These are phyloP conservation scores for Thalpophila matura DNA, from an alignment of 2,888 invertebrate species.

Conservation along the genomic window DNA sequence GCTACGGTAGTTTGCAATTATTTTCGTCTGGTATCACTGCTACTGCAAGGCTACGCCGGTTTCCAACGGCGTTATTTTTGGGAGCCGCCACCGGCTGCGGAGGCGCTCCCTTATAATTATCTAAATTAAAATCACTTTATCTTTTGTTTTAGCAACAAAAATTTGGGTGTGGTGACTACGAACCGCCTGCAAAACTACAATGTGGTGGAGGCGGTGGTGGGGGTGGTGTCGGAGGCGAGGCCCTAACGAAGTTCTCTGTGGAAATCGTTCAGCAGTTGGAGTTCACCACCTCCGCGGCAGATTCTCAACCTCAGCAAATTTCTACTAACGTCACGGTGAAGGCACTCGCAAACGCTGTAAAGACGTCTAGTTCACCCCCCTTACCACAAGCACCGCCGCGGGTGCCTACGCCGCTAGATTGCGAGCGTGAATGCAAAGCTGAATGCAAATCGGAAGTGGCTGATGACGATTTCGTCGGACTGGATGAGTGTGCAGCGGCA, in stretches of 20 bases:
- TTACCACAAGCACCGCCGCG: slow-evolving; percentile 87
- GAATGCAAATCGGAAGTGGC: slow-evolving; percentile 96
- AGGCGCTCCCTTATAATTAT: no score
- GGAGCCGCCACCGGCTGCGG: no score
- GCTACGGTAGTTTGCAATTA: no score
- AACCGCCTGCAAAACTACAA: slow-evolving; percentile 94
- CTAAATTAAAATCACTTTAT: slow-evolving; percentile 53
- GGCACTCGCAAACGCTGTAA: slow-evolving; percentile 88
- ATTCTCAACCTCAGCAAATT: slow-evolving; percentile 97
- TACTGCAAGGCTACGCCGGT: no score
- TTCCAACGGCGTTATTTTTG: slow-evolving; percentile 13
- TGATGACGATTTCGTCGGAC: slow-evolving; percentile 96
- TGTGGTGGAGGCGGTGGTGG: slow-evolving; percentile 82
- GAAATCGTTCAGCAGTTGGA: slow-evolving; percentile 98
- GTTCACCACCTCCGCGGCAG: slow-evolving; percentile 96
- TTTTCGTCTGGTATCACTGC: no score
- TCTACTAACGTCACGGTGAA: slow-evolving; percentile 98
- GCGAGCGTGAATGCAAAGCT: slow-evolving; percentile 94
- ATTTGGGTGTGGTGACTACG: slow-evolving; percentile 93
- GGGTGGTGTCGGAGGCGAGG: slow-evolving; percentile 87
- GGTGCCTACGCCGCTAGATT: slow-evolving; percentile 95
- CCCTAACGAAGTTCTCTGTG: slow-evolving; percentile 95
- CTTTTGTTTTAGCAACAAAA: slow-evolving; percentile 94
- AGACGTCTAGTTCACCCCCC: slow-evolving; percentile 84
- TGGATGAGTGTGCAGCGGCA: slow-evolving; percentile 96